phyloP scores from a whole-genome alignment of 2,113 vertebrate genomes.

The Apistogramma diplotaenia region DNA sequence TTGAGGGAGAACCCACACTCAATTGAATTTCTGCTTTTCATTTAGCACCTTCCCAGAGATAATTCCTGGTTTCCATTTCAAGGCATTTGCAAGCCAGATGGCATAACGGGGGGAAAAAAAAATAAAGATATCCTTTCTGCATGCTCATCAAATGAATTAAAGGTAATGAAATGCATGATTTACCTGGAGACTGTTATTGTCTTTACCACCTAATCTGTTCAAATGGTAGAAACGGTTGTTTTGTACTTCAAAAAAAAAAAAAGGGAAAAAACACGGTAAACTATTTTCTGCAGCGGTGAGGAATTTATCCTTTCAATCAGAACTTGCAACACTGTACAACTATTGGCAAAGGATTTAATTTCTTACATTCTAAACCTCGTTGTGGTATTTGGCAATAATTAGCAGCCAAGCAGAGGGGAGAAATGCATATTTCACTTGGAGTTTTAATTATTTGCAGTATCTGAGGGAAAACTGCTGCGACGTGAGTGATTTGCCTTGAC shows the following conservation, averaged over 20 bases:
- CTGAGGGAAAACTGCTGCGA: background rate
- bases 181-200: background rate
- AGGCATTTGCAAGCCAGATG: background rate
- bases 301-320: conserved; percentile 3
- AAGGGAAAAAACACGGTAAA: background rate
- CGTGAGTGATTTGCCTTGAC: background rate
- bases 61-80: background rate
- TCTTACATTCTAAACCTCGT: background rate
- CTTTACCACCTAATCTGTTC: background rate
- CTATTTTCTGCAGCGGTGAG: background rate
- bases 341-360: background rate
- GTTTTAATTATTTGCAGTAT: background rate
- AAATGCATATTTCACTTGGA: background rate
- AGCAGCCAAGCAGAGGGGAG: background rate
- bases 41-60: conserved; percentile 1
- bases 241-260: background rate
- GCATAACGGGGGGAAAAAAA: rapidly evolving
- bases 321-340: background rate
- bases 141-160: background rate
- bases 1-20: background rate
- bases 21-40: conserved; percentile 9
- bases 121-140: background rate
- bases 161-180: background rate
- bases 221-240: background rate
- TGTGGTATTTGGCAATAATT: background rate